These are phyloP conservation scores for Thaumetopoea pityocampa DNA, from an alignment of 1,140 invertebrate species.

Conservation along the genomic window DNA sequence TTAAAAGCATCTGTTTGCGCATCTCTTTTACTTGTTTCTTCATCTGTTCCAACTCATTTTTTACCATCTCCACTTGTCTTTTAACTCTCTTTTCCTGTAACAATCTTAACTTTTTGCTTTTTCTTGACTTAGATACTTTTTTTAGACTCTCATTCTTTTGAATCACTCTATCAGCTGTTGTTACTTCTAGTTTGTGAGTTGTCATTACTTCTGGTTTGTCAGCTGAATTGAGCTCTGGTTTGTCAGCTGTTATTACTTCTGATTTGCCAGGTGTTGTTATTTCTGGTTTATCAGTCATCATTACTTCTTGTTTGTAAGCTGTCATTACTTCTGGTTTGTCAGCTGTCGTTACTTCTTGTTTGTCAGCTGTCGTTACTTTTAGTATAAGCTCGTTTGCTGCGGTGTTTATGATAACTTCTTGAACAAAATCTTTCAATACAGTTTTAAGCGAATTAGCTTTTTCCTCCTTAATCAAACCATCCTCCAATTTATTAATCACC, in stretches of 20 bases:
- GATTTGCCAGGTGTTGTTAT: conserved; percentile 5
- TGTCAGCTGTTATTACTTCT: conserved; percentile 8
- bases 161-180: not conserved
- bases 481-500: conserved; percentile 56
- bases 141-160: not conserved
- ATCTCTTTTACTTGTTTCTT: conserved; percentile 53
- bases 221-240: too few species aligned
- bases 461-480: conserved; percentile 36
- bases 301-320: not conserved
- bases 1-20: conserved; percentile 45
- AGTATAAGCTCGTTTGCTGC: not conserved
- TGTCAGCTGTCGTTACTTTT: conserved; percentile 14
- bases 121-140: conserved; percentile 36
- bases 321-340: conserved; percentile 12
- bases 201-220: conserved; percentile 14
- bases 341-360: conserved; percentile 14
- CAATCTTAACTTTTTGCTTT: conserved; percentile 49
- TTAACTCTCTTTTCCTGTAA: conserved; percentile 57
- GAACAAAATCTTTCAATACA: too few species aligned
- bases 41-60: conserved; percentile 52
- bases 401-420: conserved; percentile 10
- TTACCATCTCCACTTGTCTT: conserved; percentile 54
- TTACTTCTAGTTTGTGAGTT: conserved; percentile 13
- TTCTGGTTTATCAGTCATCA: conserved; percentile 24
- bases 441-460: conserved; percentile 29